Evolutionary conservation across 2,888 invertebrate genomes (phyloP).

Genomic region (Nebria brevicollis): DNA sequence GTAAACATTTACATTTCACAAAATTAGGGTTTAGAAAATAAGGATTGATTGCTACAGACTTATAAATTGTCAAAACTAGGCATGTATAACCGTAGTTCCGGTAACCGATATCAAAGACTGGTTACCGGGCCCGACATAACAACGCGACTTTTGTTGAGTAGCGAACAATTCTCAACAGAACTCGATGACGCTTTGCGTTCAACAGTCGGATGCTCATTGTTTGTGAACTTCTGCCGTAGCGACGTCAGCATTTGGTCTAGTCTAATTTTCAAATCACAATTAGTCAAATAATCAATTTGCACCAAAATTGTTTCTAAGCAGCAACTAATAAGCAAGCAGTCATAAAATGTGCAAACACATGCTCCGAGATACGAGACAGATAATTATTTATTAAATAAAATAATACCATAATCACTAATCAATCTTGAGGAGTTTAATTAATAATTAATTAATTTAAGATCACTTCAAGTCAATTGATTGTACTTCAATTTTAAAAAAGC

Average conservation of each 20-base stretch:
- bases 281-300: not conserved
- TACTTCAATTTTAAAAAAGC: not conserved
- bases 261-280: conserved; percentile 23
- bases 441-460: not conserved
- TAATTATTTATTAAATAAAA: no score
- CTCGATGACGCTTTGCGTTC: conserved; percentile 17
- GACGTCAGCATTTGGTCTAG: conserved; percentile 37
- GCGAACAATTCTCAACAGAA: conserved; percentile 35
- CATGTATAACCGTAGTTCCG: not conserved
- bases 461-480: not conserved
- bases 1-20: not conserved
- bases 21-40: no score
- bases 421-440: not conserved
- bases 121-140: conserved; percentile 43
- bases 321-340: not conserved
- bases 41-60: not conserved
- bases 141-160: conserved; percentile 28
- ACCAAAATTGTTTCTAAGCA: not conserved
- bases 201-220: conserved; percentile 2
- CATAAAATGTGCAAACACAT: no score
- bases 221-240: conserved; percentile 27
- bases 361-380: no score
- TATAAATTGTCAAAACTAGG: not conserved
- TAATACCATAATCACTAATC: not conserved
- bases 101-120: conserved; percentile 26